Conservation (phyloP, 2,797 vertebrate species). For the Eutrigla gurnardus region DNA sequence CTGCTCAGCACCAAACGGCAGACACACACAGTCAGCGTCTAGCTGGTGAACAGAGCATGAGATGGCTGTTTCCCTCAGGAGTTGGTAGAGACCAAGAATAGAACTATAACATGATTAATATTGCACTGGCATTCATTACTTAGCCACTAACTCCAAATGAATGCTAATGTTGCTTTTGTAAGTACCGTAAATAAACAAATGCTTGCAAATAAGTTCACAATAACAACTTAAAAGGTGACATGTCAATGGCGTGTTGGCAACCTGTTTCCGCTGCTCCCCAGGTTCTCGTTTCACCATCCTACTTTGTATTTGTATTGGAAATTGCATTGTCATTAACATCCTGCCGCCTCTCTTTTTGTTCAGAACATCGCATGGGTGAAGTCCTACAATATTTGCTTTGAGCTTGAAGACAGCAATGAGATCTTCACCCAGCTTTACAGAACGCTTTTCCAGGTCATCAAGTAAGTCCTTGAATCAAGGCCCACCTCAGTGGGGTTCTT, state of each 20-base stretch:
- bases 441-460: constrained; percentile 98
- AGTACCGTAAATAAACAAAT: not conserved
- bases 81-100: not conserved
- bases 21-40: not conserved
- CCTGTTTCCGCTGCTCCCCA: not conserved
- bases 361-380: constrained; percentile 99
- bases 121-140: not conserved
- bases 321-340: not conserved
- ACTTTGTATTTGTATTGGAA: not conserved
- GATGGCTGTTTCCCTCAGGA: not conserved
- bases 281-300: not conserved
- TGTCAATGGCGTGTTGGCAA: too few species aligned
- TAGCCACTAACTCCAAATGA: not conserved
- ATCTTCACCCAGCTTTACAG: constrained; percentile 98
- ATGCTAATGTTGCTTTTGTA: not conserved
- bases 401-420: constrained; percentile 98
- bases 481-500: not conserved
- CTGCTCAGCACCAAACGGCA: not conserved
- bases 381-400: constrained; percentile 99
- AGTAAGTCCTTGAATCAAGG: constrained; percentile 87
- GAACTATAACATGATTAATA: not conserved
- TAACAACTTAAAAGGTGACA: too few species aligned
- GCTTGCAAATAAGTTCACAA: too few species aligned
- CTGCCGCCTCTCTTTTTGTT: constrained; percentile 25
- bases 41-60: constrained; percentile 1